A percentile compares a stretch with the other conserved stretches of the same genome.
Evolutionary conservation across 35 echinoderm and acorn worm genomes (phyloP).

Genomic region (Heliocidaris tuberculata): DNA sequence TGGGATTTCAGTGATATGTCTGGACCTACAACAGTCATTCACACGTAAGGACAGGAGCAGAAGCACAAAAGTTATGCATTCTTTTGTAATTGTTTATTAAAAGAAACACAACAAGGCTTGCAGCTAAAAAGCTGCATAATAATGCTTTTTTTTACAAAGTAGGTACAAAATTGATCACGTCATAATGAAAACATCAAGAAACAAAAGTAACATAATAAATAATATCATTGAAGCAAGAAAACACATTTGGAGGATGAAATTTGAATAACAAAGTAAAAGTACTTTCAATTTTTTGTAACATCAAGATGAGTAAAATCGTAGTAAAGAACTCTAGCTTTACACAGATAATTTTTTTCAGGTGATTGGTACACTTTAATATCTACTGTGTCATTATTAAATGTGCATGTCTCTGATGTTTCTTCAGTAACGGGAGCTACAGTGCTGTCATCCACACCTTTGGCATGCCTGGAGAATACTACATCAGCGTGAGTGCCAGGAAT

Average conservation of each 20-base stretch:
- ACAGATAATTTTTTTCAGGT: no score
- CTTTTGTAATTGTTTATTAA: not conserved
- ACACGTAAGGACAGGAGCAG: not conserved
- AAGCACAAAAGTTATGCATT: not conserved
- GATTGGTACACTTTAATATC: no score
- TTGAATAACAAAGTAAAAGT: no score
- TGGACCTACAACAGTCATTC: not conserved
- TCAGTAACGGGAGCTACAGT: conserved; percentile 61
- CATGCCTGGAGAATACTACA: conserved; percentile 54
- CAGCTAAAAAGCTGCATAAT: not conserved
- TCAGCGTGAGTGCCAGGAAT: conserved; percentile 66
- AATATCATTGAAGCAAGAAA: no score
- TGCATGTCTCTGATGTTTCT: not conserved
- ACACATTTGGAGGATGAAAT: no score
- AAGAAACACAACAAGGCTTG: not conserved
- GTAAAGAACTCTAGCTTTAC: no score
- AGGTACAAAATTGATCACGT: not conserved
- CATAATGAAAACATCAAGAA: no score
- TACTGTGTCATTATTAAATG: not conserved
- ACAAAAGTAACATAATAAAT: no score
- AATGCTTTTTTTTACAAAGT: no score
- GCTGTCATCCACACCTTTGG: conserved; percentile 67
- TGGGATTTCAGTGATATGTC: conserved; percentile 78
- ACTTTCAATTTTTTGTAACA: no score
- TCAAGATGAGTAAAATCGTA: no score